A percentile compares a stretch with the other conserved stretches of the same genome.
These are phyloP conservation scores for Gadus chalcogrammus DNA, from an alignment of 2,113 vertebrate genomes.

Conservation along the genomic window DNA sequence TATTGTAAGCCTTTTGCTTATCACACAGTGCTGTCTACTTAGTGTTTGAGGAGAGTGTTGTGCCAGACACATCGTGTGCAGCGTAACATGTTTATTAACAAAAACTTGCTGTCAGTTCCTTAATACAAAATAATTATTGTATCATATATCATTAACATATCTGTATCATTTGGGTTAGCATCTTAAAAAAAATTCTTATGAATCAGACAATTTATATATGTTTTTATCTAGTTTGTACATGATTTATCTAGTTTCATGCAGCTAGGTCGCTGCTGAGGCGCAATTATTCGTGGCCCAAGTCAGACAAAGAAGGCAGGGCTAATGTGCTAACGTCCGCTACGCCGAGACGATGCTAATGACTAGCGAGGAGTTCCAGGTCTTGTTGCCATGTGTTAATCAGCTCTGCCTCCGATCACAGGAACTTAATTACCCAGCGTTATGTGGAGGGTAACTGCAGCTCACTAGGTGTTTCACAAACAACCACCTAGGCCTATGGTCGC, in stretches of 20 bases:
- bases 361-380: conserved; percentile 63
- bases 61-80: conserved; percentile 19
- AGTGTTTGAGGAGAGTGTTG: conserved; percentile 35
- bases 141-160: background rate
- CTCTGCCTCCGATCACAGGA: conserved; percentile 85
- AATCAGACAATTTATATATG: conserved; percentile 17
- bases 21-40: conserved; percentile 56
- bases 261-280: conserved; percentile 84
- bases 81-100: conserved; percentile 52
- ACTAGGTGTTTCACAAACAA: conserved; percentile 56
- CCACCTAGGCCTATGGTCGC: conserved; percentile 33
- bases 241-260: conserved; percentile 78
- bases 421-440: conserved; percentile 88
- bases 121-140: conserved; percentile 19
- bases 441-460: conserved; percentile 73
- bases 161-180: too few species aligned
- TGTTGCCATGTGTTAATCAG: conserved; percentile 85
- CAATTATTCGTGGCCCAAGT: conserved; percentile 87
- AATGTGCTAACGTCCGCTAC: conserved; percentile 77
- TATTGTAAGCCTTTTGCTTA: conserved; percentile 62
- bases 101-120: conserved; percentile 17
- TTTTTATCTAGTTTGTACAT: background rate
- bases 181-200: conserved; percentile 5
- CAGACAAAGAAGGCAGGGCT: conserved; percentile 87
- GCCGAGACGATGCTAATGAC: conserved; percentile 81